Evolutionary conservation across 1,140 invertebrate species (phyloP).

Genomic region (Leptinotarsa defecta): DNA sequence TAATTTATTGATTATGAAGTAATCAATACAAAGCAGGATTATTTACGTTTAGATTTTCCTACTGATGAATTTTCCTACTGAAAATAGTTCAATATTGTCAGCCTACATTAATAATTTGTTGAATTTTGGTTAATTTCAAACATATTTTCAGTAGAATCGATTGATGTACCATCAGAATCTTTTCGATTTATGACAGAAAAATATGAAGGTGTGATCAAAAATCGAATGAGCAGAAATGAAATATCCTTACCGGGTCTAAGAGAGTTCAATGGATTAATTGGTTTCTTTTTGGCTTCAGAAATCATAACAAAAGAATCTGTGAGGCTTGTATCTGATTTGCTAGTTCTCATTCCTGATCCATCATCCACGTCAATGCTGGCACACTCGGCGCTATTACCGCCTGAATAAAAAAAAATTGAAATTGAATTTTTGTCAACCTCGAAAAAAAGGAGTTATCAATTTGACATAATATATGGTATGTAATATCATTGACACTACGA

Average conservation of each 20-base stretch:
- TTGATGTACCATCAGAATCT: no score
- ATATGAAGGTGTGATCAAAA: neutral
- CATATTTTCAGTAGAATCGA: no score
- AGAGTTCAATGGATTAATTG: constrained; percentile 64
- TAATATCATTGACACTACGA: neutral
- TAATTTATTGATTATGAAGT: no score
- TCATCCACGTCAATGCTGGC: constrained; percentile 52
- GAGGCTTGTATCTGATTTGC: constrained; percentile 89
- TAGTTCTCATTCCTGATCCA: constrained; percentile 66
- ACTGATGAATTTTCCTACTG: no score
- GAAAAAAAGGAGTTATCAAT: neutral
- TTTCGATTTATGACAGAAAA: no score
- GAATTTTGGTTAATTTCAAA: no score
- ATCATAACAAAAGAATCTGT: constrained; percentile 90
- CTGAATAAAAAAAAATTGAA: neutral
- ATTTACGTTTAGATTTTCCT: no score
- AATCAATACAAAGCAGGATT: no score
- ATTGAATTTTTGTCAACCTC: no score
- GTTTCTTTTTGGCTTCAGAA: constrained; percentile 60
- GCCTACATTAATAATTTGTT: no score
- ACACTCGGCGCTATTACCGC: constrained; percentile 20
- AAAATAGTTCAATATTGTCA: no score
- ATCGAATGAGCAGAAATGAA: neutral
- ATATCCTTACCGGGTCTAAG: constrained; percentile 62
- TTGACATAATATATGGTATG: neutral